Evolutionary conservation across 2,888 invertebrate genomes (phyloP).

Genomic region (Parelbella ahira): DNA sequence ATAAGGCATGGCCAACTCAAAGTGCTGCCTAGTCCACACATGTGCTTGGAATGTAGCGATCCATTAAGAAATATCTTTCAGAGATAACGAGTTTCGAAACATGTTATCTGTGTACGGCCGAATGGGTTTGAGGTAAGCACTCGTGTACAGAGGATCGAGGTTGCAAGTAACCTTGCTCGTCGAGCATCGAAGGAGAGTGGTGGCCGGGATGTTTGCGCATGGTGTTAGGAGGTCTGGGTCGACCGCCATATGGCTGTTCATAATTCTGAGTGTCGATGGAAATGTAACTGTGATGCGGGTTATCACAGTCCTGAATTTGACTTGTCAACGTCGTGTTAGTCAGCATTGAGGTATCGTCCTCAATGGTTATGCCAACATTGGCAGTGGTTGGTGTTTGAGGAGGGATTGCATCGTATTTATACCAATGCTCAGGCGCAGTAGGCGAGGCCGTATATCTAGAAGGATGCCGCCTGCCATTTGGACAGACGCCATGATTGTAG

Average conservation of each 20-base stretch:
- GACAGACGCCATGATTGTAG: constrained; percentile 76
- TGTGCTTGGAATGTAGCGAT: constrained; percentile 73
- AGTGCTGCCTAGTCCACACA: constrained; percentile 65
- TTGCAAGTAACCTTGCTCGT: constrained; percentile 77
- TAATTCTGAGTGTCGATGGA: constrained; percentile 82
- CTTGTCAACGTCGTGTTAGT: constrained; percentile 82
- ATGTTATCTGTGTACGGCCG: constrained; percentile 68
- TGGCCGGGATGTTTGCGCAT: constrained; percentile 68
- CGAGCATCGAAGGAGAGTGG: constrained; percentile 69
- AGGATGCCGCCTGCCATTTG: constrained; percentile 80
- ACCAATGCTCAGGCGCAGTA: constrained; percentile 86
- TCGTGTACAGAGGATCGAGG: constrained; percentile 75
- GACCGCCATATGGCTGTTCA: constrained; percentile 71
- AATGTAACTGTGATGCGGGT: constrained; percentile 84
- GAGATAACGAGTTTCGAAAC: constrained; percentile 58
- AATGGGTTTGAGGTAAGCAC: constrained; percentile 74
- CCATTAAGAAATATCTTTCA: constrained; percentile 69
- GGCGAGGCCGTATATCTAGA: constrained; percentile 87
- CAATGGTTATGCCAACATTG: constrained; percentile 74
- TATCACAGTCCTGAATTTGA: constrained; percentile 83
- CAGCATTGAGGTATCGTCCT: constrained; percentile 82
- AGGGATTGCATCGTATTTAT: constrained; percentile 83
- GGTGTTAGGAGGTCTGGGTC: constrained; percentile 69
- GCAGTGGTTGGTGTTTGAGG: constrained; percentile 75
- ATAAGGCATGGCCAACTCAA: constrained; percentile 66